Conservation (phyloP, 2,797 vertebrate genomes). For the Chelmon rostratus region DNA sequence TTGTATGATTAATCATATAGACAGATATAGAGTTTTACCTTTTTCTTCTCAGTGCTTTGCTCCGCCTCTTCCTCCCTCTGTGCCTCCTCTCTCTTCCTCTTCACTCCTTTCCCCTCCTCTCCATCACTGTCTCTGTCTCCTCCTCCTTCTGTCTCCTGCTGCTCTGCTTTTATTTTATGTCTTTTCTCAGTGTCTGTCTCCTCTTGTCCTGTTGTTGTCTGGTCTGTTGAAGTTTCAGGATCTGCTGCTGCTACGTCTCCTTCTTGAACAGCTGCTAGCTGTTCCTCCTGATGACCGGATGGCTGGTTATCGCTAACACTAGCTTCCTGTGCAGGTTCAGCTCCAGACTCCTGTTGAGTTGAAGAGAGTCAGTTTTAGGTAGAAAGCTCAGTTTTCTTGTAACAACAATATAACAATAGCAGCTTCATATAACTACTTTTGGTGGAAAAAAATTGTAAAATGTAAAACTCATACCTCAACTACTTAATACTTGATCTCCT, state of each 20-base stretch:
- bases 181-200: slow-evolving; percentile 18
- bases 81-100: slow-evolving; percentile 81
- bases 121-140: slow-evolving; percentile 28
- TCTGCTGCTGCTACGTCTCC: slow-evolving; percentile 19
- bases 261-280: slow-evolving; percentile 13
- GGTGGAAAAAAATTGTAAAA: not conserved
- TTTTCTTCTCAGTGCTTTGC: slow-evolving; percentile 82
- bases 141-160: slow-evolving; percentile 20
- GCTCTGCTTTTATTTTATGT: slow-evolving; percentile 17
- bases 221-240: slow-evolving; percentile 14
- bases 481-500: no score
- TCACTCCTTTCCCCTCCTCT: slow-evolving; percentile 78
- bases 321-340: slow-evolving; percentile 51
- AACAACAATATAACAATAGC: not conserved
- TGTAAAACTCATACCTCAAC: no score
- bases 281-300: slow-evolving; percentile 48
- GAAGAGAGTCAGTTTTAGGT: not conserved
- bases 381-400: not conserved
- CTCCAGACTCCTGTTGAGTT: slow-evolving; percentile 50
- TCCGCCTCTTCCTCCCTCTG: slow-evolving; percentile 63
- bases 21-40: slow-evolving; percentile 78
- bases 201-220: slow-evolving; percentile 3
- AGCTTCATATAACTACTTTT: not conserved
- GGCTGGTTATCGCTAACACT: slow-evolving; percentile 26
- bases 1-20: no score